These are phyloP conservation scores for Monoplex corrugatus DNA, from an alignment of 2,888 invertebrate genomes.

Conservation along the genomic window DNA sequence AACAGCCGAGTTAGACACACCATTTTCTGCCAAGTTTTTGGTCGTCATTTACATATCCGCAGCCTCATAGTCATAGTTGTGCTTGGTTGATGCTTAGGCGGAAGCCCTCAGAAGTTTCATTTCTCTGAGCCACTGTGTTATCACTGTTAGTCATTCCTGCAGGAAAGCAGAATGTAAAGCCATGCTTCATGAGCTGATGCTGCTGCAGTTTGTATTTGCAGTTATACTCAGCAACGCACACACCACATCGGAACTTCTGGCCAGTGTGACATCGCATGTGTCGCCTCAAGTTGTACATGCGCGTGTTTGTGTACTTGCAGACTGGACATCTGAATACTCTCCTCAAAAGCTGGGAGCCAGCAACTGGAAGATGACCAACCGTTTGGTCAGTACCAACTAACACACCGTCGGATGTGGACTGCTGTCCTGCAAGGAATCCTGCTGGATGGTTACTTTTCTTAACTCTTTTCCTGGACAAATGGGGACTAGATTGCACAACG, in stretches of 20 bases:
- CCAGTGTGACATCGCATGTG: slow-evolving; percentile 42
- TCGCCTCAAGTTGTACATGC: slow-evolving; percentile 25
- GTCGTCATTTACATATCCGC: too few relatives aligned
- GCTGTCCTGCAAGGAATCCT: neutral
- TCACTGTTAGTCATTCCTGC: neutral
- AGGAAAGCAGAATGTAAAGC: too few relatives aligned
- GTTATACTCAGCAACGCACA: neutral
- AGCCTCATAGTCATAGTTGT: too few relatives aligned
- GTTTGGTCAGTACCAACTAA: neutral
- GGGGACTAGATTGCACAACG: neutral
- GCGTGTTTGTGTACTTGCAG: neutral
- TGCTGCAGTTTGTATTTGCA: slow-evolving; percentile 43
- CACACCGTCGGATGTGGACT: neutral
- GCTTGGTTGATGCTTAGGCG: too few relatives aligned
- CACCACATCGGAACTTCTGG: slow-evolving; percentile 33
- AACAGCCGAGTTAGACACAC: too few relatives aligned
- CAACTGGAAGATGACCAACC: neutral
- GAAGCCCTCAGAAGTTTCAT: too few relatives aligned
- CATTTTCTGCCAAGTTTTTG: too few relatives aligned
- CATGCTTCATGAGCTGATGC: slow-evolving; percentile 36
- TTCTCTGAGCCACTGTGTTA: too few relatives aligned
- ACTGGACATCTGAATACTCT: slow-evolving; percentile 15
- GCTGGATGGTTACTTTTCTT: neutral
- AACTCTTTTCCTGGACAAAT: neutral
- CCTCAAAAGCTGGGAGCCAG: neutral